Conservation (phyloP, 2,888 invertebrate genomes). For the Nephrotoma guestfalica region DNA sequence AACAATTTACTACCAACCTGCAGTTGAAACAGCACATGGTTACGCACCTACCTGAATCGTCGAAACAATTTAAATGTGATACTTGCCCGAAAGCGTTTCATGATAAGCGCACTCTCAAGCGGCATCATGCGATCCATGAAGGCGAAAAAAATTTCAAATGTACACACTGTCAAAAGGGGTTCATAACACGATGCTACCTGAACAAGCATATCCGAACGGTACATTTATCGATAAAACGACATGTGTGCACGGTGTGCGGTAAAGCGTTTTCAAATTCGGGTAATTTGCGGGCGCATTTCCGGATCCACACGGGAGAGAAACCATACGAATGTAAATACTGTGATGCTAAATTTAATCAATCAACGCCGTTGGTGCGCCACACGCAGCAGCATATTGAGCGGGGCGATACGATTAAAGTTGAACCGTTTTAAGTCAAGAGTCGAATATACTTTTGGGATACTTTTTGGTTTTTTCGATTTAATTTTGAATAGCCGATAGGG, state of each 20-base stretch:
- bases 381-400: neutral
- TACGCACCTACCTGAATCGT: neutral
- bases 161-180: neutral
- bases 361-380: neutral
- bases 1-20: neutral
- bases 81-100: neutral
- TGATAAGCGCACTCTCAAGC: neutral
- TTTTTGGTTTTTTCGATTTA: neutral
- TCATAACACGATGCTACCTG: neutral
- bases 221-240: neutral
- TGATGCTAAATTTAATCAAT: neutral
- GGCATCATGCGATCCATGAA: conserved; percentile 1
- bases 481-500: neutral
- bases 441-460: neutral
- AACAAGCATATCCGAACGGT: conserved; percentile 7
- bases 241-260: conserved; percentile 2
- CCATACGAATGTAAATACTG: conserved; percentile 3
- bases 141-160: conserved; percentile 1
- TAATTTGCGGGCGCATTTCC: conserved; percentile 3
- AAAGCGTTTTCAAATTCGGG: conserved; percentile 3
- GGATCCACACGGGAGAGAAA: conserved; percentile 2
- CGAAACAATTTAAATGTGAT: neutral
- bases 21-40: neutral
- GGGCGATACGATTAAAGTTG: neutral
- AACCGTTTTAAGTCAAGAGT: neutral